Evolutionary conservation across 2,888 invertebrate species (phyloP), one percentile per base, ranked within the genome.

Genomic region (Rhodophaea formosa): DNA sequence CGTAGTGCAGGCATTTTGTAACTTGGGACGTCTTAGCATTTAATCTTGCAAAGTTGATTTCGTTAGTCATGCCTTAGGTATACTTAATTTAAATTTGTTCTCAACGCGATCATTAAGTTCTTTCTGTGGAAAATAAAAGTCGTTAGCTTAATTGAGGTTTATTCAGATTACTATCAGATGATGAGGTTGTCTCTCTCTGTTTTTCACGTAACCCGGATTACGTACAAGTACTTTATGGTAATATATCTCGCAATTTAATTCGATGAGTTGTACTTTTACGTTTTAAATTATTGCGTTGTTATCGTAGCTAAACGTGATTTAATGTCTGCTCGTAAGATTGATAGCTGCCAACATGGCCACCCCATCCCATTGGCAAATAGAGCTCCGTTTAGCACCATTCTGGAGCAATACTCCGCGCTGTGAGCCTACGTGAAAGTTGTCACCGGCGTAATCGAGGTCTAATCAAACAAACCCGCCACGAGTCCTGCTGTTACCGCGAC

Each of bases 401-500:
- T 65, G 61, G 62, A 65, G 62, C 62, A 60, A 60, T 61, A 59
- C 62, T 67, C 62, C 35, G 45, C 45, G 62, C 65, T 53, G 32
- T 7, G 10, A 67, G 69, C 65, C 72, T 67, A 65, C 68, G 71
- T 67, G 71, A 74, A 80, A 78, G 72, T 79, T 77, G 76, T 80
- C 77, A 71, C 69, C 71, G 72, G 68, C 70, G 80, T 81, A 84
- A 84, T 85, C 80, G 79, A 73, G 73, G 75, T 70, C 71, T 83
- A 84, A 81, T 87, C 84, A 86, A 89, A 88, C 84, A 85, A 72
- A 75, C 75, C 72, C 69, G 72, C 74, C 71, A 63, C 65, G 67
- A 63, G 69, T 65, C 68, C 60, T 58, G 57, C 65, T 63, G 68
- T 65, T 66, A 32, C 59, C 45, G 53, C 65, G 67, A 62, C 69